Evolutionary conservation across 2,797 vertebrate species (phyloP), one percentile per base, ranked within the genome.

Genomic region (Triplophysa bombifrons): DNA sequence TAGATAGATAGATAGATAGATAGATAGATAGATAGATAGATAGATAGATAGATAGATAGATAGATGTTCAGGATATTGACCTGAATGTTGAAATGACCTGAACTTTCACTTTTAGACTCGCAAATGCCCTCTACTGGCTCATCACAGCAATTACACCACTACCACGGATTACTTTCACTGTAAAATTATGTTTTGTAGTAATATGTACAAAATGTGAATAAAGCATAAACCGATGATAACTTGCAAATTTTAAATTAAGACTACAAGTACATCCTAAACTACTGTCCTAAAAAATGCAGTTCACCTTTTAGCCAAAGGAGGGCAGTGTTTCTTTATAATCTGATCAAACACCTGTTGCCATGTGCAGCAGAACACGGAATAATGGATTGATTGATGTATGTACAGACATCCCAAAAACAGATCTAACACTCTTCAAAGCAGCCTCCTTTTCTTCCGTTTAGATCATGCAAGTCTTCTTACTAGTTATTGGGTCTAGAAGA

Each of bases 111-210:
- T 13, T 34, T 51, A 34, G 30, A 82, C 76, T 72, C 74, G 44
- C 25, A 69, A 48, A 46, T 74, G 72, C 81, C 66, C 82, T 79
- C 85, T 86, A 70, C 60, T 83, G 84, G 75, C 34, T 30, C 0
- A 58, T 30, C 3, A 20, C 44, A 53, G 8, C 9, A 30, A 51
- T 1, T 20, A 30, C 46, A 63, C 16, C 20, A 2, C 17, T 8
- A 2, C 17, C 17, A 51, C 50, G 50, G 4, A 51, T 17, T 2
- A 51, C 4, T 4, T 5, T 7, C 50, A 19, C 22, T 61, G 58
- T 30, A 6, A 17, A 61, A 16, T 4, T 0, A 13, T 58, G 4
- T n/a, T 25, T 58, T 4, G 13, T 60, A 12, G 13, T 12, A 12
- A 56, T 22, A 56, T 22, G 8, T 13, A 58, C 56, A 1, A 58